phyloP scores from a whole-genome alignment of 2,797 vertebrate genomes.

The Acanthornis magna region DNA sequence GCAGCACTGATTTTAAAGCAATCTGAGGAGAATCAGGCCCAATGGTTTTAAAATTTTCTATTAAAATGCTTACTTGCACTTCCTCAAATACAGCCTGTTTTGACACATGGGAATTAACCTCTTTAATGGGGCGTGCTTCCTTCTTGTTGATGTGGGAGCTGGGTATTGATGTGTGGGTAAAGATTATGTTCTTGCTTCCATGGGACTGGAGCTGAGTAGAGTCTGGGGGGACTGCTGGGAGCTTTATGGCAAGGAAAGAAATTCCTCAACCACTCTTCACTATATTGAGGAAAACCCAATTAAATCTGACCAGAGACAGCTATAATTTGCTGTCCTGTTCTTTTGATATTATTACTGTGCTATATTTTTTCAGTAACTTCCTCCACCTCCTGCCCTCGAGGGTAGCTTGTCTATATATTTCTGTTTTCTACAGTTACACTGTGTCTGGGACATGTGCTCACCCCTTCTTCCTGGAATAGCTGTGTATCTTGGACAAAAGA shows the following conservation, averaged over 20 bases:
- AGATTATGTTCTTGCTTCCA: conserved; percentile 57
- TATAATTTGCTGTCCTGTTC: conserved; percentile 49
- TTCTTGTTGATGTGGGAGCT: conserved; percentile 47
- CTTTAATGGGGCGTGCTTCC: conserved; percentile 55
- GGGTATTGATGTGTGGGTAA: conserved; percentile 54
- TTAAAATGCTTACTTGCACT: conserved; percentile 59
- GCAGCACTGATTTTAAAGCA: neutral
- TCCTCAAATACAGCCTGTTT: conserved; percentile 31
- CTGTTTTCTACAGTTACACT: neutral
- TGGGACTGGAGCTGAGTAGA: conserved; percentile 52
- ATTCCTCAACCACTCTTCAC: conserved; percentile 50
- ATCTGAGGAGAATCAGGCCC: neutral
- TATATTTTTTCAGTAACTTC: conserved; percentile 43
- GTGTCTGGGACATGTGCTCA: neutral
- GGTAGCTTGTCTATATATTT: neutral
- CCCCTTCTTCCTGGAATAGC: neutral
- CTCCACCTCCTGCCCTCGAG: neutral
- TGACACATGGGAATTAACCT: conserved; percentile 31
- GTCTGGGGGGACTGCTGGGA: conserved; percentile 45
- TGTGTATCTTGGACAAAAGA: neutral
- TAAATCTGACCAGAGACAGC: conserved; percentile 60
- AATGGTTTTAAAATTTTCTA: conserved; percentile 40
- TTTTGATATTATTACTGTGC: conserved; percentile 42
- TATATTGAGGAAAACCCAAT: conserved; percentile 48
- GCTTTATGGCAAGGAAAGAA: conserved; percentile 62